Evolutionary conservation across 1,140 invertebrate genomes (phyloP), one percentile per base, ranked within the genome.

Genomic region (Magallana angulata): DNA sequence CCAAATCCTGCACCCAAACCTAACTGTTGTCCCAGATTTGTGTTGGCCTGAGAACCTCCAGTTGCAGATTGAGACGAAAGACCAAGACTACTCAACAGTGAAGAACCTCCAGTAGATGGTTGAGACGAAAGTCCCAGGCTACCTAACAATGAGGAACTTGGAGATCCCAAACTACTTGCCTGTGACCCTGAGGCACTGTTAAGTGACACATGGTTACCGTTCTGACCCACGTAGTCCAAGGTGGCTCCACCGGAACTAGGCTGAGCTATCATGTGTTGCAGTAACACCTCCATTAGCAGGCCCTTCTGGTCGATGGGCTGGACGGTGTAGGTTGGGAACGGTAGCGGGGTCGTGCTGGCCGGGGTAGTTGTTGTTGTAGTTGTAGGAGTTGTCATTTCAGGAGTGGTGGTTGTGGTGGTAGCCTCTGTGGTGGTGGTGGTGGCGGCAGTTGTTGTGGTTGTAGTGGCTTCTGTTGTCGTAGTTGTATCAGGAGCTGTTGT

Each of bases 251-350:
- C 68, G 11, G 68, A 18, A 30, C 68, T 30, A 36, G 68, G 68
- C 11, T 76, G 36, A 4, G 36, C 68, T 76, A 76, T 7, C 24
- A 76, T 76, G 36, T 76, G 68, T 11, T 18, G 24, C 5, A 76
- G 68, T 11, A 76, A 76, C 11, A 30, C 68, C 68, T 76, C 68
- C 68, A 76, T 76, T 30, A 76, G 24, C 24, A 76, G 68, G 9
- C 24, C 24, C 68, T 76, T 18, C 24, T 76, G 68, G 68, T 76
- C 36, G 18, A 76, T 76, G 14, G 68, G 68, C 14, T 76, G 8
- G 68, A 76, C 36, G 0, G 68, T 76, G 8, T 76, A 76, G 24
- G 68, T 76, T 8, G 68, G 68, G 24, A 76, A 76, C 24, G 68
- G 68, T 12, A 76, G 18, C 5, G 68, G 24, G 36, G 68, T 76